Percentiles rank a stretch among this genome's conserved stretches.
Conservation (phyloP, 2,797 vertebrate genomes). For the Atherinosoma microstoma region DNA sequence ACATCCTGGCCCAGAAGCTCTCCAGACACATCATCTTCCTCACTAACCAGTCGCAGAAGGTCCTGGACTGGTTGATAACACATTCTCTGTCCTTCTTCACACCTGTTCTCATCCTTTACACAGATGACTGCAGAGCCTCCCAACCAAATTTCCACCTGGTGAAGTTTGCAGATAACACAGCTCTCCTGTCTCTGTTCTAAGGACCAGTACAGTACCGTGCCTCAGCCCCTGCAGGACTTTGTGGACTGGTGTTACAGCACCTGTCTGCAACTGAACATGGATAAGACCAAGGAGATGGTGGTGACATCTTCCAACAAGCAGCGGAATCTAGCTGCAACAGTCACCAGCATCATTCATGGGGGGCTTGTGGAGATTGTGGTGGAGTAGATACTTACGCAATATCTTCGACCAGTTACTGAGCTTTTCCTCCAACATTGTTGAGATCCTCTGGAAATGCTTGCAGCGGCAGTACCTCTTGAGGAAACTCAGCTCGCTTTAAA, state of each 20-base stretch:
- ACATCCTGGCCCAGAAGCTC: background rate
- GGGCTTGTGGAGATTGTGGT: background rate
- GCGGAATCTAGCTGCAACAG: no score
- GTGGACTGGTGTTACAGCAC: background rate
- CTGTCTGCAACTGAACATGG: background rate
- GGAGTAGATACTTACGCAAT: background rate
- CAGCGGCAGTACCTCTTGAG: no score
- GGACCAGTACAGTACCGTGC: background rate
- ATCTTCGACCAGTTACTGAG: background rate
- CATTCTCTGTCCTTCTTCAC: background rate
- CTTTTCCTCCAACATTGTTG: no score
- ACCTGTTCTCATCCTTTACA: background rate
- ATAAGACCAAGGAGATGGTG: background rate
- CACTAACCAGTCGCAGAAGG: background rate
- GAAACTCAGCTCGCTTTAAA: background rate
- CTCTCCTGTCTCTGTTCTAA: background rate
- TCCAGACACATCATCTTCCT: background rate
- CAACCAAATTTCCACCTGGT: background rate
- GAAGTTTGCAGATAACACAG: background rate
- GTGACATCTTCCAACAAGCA: background rate
- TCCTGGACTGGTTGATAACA: background rate
- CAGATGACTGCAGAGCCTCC: background rate
- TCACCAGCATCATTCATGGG: background rate
- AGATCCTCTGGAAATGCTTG: no score
- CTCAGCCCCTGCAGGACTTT: background rate